Conservation (phyloP, 2,888 invertebrate genomes). For the Artemia sinica region DNA sequence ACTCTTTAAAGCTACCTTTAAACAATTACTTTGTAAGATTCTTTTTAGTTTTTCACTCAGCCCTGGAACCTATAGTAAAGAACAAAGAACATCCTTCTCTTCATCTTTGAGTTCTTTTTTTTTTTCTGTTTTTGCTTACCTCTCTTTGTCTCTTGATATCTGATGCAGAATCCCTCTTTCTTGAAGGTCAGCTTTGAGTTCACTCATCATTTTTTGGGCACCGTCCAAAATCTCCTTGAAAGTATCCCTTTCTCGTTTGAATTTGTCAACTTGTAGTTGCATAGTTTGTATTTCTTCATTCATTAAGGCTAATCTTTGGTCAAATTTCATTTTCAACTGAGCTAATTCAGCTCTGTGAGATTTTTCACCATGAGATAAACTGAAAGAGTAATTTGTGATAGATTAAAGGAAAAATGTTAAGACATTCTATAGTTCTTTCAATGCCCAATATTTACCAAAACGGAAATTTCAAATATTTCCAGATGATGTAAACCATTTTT, state of each 20-base stretch:
- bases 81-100: too few species aligned
- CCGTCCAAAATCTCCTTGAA: conserved; percentile 76
- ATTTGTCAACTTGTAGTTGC: conserved; percentile 57
- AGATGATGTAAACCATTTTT: too few species aligned
- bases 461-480: too few species aligned
- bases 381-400: conserved; percentile 25
- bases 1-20: too few species aligned
- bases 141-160: conserved; percentile 17
- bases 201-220: conserved; percentile 63
- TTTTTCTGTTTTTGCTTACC: neutral
- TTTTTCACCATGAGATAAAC: conserved; percentile 48
- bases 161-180: conserved; percentile 13
- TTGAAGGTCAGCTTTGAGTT: conserved; percentile 42
- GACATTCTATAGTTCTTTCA: too few species aligned
- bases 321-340: conserved; percentile 64
- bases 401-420: too few species aligned
- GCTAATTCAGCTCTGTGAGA: conserved; percentile 57
- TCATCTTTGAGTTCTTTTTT: too few species aligned
- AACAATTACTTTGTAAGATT: too few species aligned
- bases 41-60: too few species aligned
- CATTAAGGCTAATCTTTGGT: conserved; percentile 60
- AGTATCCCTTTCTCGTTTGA: conserved; percentile 69
- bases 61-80: too few species aligned
- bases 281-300: conserved; percentile 63
- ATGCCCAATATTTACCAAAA: too few species aligned